Percentiles rank a stretch among this genome's conserved stretches.
These are phyloP conservation scores for Drosophila kepulauana DNA, from an alignment of 1,140 invertebrate genomes.

Conservation along the genomic window DNA sequence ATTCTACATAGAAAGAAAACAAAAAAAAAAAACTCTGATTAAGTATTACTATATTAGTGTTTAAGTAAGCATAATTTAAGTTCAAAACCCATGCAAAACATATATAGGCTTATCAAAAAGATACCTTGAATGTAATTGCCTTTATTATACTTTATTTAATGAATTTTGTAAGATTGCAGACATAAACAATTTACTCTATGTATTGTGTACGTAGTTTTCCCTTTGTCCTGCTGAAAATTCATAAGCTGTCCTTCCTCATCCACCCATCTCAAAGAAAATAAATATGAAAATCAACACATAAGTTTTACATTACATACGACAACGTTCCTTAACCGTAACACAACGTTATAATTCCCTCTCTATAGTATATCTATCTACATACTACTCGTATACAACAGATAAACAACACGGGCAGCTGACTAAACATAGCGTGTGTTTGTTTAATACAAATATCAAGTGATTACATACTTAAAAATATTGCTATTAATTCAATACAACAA, in stretches of 20 bases:
- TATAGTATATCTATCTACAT: slow-evolving; percentile 8
- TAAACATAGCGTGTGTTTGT: slow-evolving; percentile 19
- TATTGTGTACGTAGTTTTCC: slow-evolving; percentile 52
- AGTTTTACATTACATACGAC: slow-evolving; percentile 32
- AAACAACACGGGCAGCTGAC: slow-evolving; percentile 11
- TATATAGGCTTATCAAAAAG: slow-evolving; percentile 43
- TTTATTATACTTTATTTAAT: slow-evolving; percentile 54
- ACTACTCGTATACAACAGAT: slow-evolving; percentile 6
- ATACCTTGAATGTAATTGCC: slow-evolving; percentile 38
- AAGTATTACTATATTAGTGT: slow-evolving; percentile 76
- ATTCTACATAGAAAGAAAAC: slow-evolving; percentile 30
- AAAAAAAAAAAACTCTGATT: slow-evolving; percentile 73
- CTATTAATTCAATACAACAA: slow-evolving; percentile 45
- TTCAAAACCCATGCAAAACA: slow-evolving; percentile 39
- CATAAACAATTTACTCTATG: slow-evolving; percentile 47
- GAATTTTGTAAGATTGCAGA: slow-evolving; percentile 46
- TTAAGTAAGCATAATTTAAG: slow-evolving; percentile 69
- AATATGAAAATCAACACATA: slow-evolving; percentile 43
- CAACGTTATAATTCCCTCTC: slow-evolving; percentile 26
- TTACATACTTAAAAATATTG: slow-evolving; percentile 35
- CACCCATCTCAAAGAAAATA: slow-evolving; percentile 43
- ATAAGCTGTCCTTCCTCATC: slow-evolving; percentile 6
- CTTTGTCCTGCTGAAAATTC: slow-evolving; percentile 25
- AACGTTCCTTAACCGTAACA: slow-evolving; percentile 64
- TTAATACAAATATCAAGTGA: slow-evolving; percentile 45